Evolutionary conservation across 2,888 invertebrate genomes (phyloP), one percentile per base, ranked within the genome.

Genomic region (Phengaris arion): DNA sequence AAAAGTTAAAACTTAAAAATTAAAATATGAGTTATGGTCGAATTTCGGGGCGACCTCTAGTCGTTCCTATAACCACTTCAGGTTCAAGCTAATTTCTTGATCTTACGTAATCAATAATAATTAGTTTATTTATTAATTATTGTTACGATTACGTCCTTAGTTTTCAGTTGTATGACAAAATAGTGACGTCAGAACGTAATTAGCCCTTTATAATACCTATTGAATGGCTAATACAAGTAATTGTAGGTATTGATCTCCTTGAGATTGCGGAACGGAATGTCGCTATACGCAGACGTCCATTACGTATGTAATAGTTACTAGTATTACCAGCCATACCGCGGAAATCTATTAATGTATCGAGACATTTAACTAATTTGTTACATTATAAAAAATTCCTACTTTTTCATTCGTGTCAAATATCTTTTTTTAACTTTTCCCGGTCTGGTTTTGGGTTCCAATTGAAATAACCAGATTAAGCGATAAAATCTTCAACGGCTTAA

Each of bases 201-300:
- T 75, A 77, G 74, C 79, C 77, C 78, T 79, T 81, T 80, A 48
- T 48, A 48, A 83, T 81, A 22, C 22, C 22, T 22, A 83, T 84
- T 76, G 64, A 73, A 77, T 22, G 69, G 74, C 75, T 79, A 82
- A 76, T 76, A 68, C 78, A 74, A 77, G 81, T 88, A 88, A 90
- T 89, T 87, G 84, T 85, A 87, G 85, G 83, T 84, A 90, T 88
- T 86, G 89, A 87, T 92, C 90, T 90, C 91, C 91, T 92, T 91
- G 90, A 88, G 86, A 86, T 87, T 83, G 81, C 89, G 87, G 89
- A 88, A 91, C 87, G 87, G 89, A 89, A 86, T 89, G 83, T 83
- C 76, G 74, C 77, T 77, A 75, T 70, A 68, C 46, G 48, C 68
- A 70, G 48, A 51, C 69, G 68, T 35, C 69, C 69, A 48, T 69